Base-by-base conservation (phyloP, 2,888 invertebrate genomes). In the Chymomyza caudatula region DNA sequence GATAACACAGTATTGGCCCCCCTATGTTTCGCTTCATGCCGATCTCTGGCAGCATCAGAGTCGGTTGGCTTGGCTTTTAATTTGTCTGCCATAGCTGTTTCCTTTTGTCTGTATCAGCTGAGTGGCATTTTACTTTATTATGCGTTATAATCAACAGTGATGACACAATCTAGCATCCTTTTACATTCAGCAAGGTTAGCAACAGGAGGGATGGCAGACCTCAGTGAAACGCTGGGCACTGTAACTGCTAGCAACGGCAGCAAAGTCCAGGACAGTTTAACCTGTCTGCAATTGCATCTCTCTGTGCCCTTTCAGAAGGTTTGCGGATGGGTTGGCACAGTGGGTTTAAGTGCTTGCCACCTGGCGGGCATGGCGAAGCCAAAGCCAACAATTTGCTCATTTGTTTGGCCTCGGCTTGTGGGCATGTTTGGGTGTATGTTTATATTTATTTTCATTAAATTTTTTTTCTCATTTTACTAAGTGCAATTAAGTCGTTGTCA, bases 381-480 rank as follows among this genome's bases (percentile, higher is more conserved):
- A 37, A 17, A 52, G 19, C 22, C 19, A 72, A 77, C 76, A 77
- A 71, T 71, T 86, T 87, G 87, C 86, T 83, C 87, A 86, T 80
- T 79, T 81, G 77, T 74, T 72, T 37, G 29, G 68, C 71, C 72
- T n/a, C n/a, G n/a, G n/a, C n/a, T n/a, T n/a, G 15, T n/a, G n/a
- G n/a, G n/a, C n/a, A n/a, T n/a, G n/a, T n/a, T n/a, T n/a, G n/a
- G n/a, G 1, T 37, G 29, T 11, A 37, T 37, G 29, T 37, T 37
- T 37, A 8, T 37, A 11, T 37, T 37, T 15, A 20, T 19, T 49
- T 58, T 58, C 25, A 25, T 60, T 60, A 11, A 37, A 37, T 67
- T 74, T 76, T 65, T 49, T 55, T 65, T 61, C 84, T 83, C 87
- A 87, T 87, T 87, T 87, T 81, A 85, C 84, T 87, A 87, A 87